Evolutionary conservation across 2,113 vertebrate genomes (phyloP), one percentile per base, ranked within the genome.

Genomic region (Pelobates fuscus): DNA sequence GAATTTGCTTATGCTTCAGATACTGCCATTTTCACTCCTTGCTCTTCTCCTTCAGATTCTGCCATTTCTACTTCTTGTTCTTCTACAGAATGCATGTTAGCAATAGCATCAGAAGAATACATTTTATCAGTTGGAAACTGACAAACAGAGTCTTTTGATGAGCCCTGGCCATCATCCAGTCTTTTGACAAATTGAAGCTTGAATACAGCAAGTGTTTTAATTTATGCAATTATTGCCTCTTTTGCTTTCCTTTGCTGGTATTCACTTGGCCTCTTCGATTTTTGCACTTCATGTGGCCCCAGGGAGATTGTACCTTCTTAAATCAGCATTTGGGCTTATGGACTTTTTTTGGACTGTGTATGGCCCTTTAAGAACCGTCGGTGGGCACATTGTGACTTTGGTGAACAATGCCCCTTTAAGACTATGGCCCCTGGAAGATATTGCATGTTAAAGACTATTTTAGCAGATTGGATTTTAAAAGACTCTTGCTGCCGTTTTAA

Each of bases 101-200:
- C 54, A 57, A 57, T 4, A 57, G 5, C 54, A 57, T 12, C 54
- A 57, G 54, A 23, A 23, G 5, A 57, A 21, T 41, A 5, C 5
- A 11, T 8, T 21, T 57, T 1, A 57, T 8, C 1, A 14, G 21
- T n/a, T 21, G 6, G n/a, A n/a, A n/a, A 23, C 1, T 57, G 54
- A 8, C 18, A 57, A 57, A 3, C 54, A 57, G 20, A 2, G 20
- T 23, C 21, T 57, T 57, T 24, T 2, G 54, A 57, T 57, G 54
- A 57, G 21, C 21, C 8, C 54, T 57, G 54, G 3, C 21, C 18
- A 57, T 57, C 54, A 4, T 24, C 54, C 21, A 20, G 54, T 57
- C 54, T 57, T 57, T 55, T 57, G 8, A 57, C 54, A 57, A 20
- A 57, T 17, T 57, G 54, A 57, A 57, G 54, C 54, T 20, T 57